A percentile compares a stretch with the other conserved stretches of the same genome.
Conservation (phyloP, 2,797 vertebrate species). For the Neomorphus geoffroyi region DNA sequence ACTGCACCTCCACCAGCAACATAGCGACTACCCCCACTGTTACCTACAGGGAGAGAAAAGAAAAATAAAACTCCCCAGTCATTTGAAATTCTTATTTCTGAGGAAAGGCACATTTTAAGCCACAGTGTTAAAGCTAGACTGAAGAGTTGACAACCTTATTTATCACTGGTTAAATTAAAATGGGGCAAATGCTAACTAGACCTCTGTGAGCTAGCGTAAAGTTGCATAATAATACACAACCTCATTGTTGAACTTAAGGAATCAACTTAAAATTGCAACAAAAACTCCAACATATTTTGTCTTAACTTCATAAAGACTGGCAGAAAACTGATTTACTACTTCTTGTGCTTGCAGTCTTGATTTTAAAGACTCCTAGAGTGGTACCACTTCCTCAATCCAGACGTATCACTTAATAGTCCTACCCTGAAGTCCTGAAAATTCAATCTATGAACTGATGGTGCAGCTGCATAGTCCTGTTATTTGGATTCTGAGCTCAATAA, state of each 20-base stretch:
- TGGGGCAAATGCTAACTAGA: not conserved
- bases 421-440: not conserved
- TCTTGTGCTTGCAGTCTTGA: not conserved
- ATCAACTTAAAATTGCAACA: not conserved
- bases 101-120: not conserved
- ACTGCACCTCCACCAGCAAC: constrained; percentile 78
- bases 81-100: not conserved
- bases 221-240: not conserved
- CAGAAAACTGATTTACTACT: not conserved
- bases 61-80: not conserved
- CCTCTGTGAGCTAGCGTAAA: not conserved
- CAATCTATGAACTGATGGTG: not conserved
- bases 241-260: not conserved
- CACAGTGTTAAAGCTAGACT: not conserved
- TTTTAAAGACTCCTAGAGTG: not conserved
- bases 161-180: not conserved
- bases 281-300: not conserved
- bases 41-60: constrained; percentile 59
- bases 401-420: not conserved
- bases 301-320: not conserved
- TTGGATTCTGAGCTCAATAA: not conserved
- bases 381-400: not conserved
- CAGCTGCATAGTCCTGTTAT: not conserved
- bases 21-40: constrained; percentile 80
- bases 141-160: not conserved